phyloP scores from a whole-genome alignment of 2,888 invertebrate species.

The Labia minor region DNA sequence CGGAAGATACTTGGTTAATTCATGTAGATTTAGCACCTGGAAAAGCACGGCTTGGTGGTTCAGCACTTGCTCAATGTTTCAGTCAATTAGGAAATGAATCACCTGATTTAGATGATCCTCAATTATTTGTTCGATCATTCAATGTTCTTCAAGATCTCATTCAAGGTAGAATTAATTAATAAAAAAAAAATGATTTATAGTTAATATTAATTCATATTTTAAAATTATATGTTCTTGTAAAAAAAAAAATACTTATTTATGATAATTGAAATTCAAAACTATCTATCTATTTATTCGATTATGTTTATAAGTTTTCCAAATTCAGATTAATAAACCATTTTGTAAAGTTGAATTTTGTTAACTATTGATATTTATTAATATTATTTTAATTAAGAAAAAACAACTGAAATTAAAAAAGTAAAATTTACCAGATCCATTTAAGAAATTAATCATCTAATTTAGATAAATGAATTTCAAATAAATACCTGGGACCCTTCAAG shows the following conservation, averaged over 20 bases:
- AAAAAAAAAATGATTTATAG: too few species aligned
- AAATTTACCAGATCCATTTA: background rate
- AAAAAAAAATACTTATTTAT: too few species aligned
- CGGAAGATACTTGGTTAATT: constrained; percentile 54
- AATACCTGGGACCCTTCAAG: too few species aligned
- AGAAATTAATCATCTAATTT: too few species aligned
- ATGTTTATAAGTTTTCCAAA: too few species aligned
- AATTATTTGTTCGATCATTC: constrained; percentile 62
- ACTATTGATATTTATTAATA: too few species aligned
- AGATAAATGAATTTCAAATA: too few species aligned
- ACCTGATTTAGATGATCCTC: constrained; percentile 68
- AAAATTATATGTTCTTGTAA: background rate
- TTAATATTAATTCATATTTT: constrained; percentile 22
- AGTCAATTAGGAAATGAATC: constrained; percentile 67
- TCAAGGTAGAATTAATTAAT: too few species aligned
- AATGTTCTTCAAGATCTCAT: constrained; percentile 74
- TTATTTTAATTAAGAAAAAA: background rate
- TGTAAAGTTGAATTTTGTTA: too few species aligned
- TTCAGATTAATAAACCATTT: too few species aligned
- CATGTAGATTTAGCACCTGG: constrained; percentile 68
- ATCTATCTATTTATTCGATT: background rate
- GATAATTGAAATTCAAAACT: too few species aligned
- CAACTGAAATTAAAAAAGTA: background rate
- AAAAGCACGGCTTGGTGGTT: constrained; percentile 74
- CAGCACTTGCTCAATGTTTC: constrained; percentile 84